A percentile compares a stretch with the other conserved stretches of the same genome.
phyloP scores from a whole-genome alignment of 2,113 vertebrate genomes.

The Rhizomys pruinosus region DNA sequence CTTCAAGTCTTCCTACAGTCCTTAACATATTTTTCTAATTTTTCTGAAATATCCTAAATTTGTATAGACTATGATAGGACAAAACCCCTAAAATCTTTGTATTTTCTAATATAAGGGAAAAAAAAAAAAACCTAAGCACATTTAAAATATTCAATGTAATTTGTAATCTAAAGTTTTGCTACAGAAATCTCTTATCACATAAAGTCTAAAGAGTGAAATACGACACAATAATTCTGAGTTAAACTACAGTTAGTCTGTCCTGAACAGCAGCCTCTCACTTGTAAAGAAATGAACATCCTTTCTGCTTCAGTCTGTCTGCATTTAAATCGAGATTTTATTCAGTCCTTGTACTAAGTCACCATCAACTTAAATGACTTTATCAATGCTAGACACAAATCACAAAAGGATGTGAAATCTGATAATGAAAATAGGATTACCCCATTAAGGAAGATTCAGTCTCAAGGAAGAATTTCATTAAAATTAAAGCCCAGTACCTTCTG shows the following conservation, averaged over 20 bases:
- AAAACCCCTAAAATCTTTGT: slow-evolving; percentile 31
- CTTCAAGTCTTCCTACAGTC: neutral
- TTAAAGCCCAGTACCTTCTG: neutral
- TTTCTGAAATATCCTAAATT: slow-evolving; percentile 45
- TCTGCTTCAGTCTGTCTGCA: slow-evolving; percentile 21
- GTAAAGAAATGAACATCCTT: slow-evolving; percentile 22
- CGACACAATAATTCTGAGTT: slow-evolving; percentile 29
- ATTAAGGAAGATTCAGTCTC: slow-evolving; percentile 27
- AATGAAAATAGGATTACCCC: slow-evolving; percentile 20
- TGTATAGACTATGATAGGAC: slow-evolving; percentile 9
- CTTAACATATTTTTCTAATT: neutral
- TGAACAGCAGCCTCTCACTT: slow-evolving; percentile 21
- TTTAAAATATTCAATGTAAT: neutral
- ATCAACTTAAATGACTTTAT: neutral
- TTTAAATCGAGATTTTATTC: slow-evolving; percentile 10
- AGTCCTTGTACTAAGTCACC: slow-evolving; percentile 32
- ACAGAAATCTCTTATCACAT: neutral
- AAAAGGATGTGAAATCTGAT: neutral
- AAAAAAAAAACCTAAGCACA: slow-evolving; percentile 41
- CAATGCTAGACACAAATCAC: neutral
- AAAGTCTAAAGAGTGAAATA: slow-evolving; percentile 45
- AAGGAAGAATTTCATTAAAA: slow-evolving; percentile 46
- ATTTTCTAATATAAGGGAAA: slow-evolving; percentile 15
- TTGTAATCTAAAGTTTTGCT: slow-evolving; percentile 38
- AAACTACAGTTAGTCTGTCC: neutral